A percentile compares a stretch with the other conserved stretches of the same genome.
These are phyloP conservation scores for Troides helena DNA, from an alignment of 2,888 invertebrate species.

Conservation along the genomic window DNA sequence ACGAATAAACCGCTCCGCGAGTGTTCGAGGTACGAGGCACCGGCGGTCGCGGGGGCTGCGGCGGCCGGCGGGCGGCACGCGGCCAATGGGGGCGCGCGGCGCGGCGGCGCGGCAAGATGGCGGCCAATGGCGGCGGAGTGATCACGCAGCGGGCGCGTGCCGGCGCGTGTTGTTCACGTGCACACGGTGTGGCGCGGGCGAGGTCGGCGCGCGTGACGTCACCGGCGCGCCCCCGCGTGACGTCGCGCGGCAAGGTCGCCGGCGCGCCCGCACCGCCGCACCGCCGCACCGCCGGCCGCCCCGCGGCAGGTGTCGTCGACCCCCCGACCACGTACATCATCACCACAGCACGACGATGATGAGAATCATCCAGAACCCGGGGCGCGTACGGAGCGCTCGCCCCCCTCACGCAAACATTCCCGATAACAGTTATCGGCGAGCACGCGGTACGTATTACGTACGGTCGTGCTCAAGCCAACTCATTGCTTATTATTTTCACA, in stretches of 20 bases:
- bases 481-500: neutral
- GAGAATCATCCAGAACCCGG: neutral
- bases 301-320: slow-evolving; percentile 37
- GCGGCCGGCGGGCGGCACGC: slow-evolving; percentile 67
- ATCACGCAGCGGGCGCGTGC: slow-evolving; percentile 90
- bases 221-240: slow-evolving; percentile 80
- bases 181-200: slow-evolving; percentile 83
- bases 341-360: neutral
- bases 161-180: slow-evolving; percentile 91
- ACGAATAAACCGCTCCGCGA: slow-evolving; percentile 75
- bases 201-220: slow-evolving; percentile 81
- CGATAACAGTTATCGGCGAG: slow-evolving; percentile 2
- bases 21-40: slow-evolving; percentile 73
- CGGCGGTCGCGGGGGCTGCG: slow-evolving; percentile 56
- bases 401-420: neutral
- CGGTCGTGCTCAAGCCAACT: neutral
- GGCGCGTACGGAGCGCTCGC: neutral
- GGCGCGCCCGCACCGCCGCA: slow-evolving; percentile 43
- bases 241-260: slow-evolving; percentile 63
- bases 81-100: slow-evolving; percentile 81
- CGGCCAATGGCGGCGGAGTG: slow-evolving; percentile 80
- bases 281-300: slow-evolving; percentile 34
- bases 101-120: slow-evolving; percentile 85
- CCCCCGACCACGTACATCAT: slow-evolving; percentile 43
- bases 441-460: neutral